Percentiles rank a stretch among this genome's conserved stretches.
phyloP scores from a whole-genome alignment of 2,113 vertebrate species.

The Perccottus glenii region DNA sequence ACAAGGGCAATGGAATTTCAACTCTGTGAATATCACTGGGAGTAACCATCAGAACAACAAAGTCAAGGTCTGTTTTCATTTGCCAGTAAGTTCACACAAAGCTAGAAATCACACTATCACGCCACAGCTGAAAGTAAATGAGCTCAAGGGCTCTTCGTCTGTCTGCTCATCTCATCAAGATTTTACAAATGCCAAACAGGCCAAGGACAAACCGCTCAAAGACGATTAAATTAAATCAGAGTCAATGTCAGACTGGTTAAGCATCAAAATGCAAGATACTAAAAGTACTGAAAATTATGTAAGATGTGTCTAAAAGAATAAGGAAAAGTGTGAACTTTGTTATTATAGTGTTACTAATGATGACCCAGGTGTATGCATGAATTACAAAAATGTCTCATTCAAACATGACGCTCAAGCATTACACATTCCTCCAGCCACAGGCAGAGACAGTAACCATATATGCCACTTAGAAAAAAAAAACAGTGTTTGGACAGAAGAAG shows the following conservation, averaged over 20 bases:
- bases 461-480: background rate
- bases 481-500: slow-evolving; percentile 6
- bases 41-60: slow-evolving; percentile 33
- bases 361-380: slow-evolving; percentile 10
- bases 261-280: background rate
- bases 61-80: slow-evolving; percentile 56
- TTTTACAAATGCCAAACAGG: background rate
- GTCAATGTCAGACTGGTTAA: background rate
- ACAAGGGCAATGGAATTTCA: slow-evolving; percentile 56
- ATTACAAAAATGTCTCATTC: slow-evolving; percentile 6
- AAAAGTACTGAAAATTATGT: background rate
- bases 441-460: slow-evolving; percentile 14
- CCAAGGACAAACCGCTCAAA: slow-evolving; percentile 25
- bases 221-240: background rate
- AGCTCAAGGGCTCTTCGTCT: background rate
- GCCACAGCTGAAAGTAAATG: slow-evolving; percentile 31
- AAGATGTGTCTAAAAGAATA: too few species aligned
- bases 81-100: slow-evolving; percentile 33
- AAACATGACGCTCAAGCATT: slow-evolving; percentile 7
- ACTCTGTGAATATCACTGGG: slow-evolving; percentile 61
- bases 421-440: background rate
- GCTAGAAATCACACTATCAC: slow-evolving; percentile 37
- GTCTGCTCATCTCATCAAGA: background rate
- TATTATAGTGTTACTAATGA: background rate
- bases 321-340: too few species aligned